Evolutionary conservation across 2,113 vertebrate genomes (phyloP), one percentile per base, ranked within the genome.

Genomic region (Opisthocomus hoazin): DNA sequence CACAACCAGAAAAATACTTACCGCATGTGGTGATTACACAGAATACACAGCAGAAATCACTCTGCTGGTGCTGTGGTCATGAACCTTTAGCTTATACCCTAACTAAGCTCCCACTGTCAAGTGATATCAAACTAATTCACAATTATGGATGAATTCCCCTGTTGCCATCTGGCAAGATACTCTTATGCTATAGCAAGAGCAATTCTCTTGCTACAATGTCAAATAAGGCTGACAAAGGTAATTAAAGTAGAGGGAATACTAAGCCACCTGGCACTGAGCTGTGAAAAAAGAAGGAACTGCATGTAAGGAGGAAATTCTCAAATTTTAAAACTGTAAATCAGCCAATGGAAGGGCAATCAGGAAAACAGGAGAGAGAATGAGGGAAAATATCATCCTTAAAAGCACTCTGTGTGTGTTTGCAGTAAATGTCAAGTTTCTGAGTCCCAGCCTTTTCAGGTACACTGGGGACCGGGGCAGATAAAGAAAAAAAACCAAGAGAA

Each of bases 381-480:
- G 21, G 29, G 36, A 86, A 15, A 74, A 77, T 3, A 4, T 36
- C 11, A 61, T n/a, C 20, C 27, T 80, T 86, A 50, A 79, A 87
- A 53, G 26, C 11, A 58, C 8, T 50, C 5, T 48, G 1, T 66
- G 19, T 61, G 20, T 29, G 2, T 64, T 82, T 78, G 30, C 39
- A 48, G 30, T 45, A 79, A 93, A 61, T 7, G 53, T 57, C 32
- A 70, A 17, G 16, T 89, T 90, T 91, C 60, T 3, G 4, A 56
- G n/a, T 64, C 19, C 29, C 36, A 64, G 32, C 20, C 18, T 27
- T 91, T 58, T 23, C 23, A 74, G 43, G 48, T 30, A 63, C 4
- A 7, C 11, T 65, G 36, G 3, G 1, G 10, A 2, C 1, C 9
- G 5, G 8, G 22, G 10, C 5, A 9, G 1, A n/a, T n/a, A n/a